Evolutionary conservation across 2,113 vertebrate species (phyloP), one percentile per base, ranked within the genome.

Genomic region (Coturnix japonica): DNA sequence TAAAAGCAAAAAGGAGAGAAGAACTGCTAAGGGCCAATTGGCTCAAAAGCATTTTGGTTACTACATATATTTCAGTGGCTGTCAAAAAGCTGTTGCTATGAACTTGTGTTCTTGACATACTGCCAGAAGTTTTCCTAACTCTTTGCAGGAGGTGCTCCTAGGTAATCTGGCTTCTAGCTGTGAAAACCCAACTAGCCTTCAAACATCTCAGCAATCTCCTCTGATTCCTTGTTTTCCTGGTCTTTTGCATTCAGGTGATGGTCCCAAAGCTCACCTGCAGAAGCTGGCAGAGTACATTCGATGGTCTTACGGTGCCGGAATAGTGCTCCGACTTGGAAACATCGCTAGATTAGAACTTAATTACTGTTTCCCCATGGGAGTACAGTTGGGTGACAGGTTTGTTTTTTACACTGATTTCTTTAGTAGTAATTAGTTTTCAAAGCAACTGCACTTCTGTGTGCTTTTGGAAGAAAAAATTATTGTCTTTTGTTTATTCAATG

Each of bases 261-360:
- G 99, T 49, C 98, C 99, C n/a, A 96, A 71, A 20, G 98, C 99
- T 0, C 99, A 99, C 90, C 96, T 99, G 23, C 98, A 98, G 87
- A 98, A 97, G 91, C 89, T 99, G 74, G 99, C 98, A 0, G 99
- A 99, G 89, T 98, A 95, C 28, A 98, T 99, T 53, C 99, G 99
- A 91, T 99, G 99, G 99, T 99, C 99, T 1, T 99, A 99, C 0
- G 99, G 99, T 1, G 97, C 98, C 0, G 99, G 99, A 1, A 97
- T 99, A 5, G 98, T 99, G 44, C 98, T 99, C 33, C 95, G 99
- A 11, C 98, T 99, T 0, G 99, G 99, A 25, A 99, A 99, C 97
- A 99, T 99, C 1, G 99, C 99, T 18, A 96, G 99, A n/a, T 96
- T 99, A 90, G 99, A 99, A 71, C 98, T 99, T 9, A 99, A 99